Conservation (phyloP, 2,113 vertebrate genomes). For the Sakesphorus luctuosus region DNA sequence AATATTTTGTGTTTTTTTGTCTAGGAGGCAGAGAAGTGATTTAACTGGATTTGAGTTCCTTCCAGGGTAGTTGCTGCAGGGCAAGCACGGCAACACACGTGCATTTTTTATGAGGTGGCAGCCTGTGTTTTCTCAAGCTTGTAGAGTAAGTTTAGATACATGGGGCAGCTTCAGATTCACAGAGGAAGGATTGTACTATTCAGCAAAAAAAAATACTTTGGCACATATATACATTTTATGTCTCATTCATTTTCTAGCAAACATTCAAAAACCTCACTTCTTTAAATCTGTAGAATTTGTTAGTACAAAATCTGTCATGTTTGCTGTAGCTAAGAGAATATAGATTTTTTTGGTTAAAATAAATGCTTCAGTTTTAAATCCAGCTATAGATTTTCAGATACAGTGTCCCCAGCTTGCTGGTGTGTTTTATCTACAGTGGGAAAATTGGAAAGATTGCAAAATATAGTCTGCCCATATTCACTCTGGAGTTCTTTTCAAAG, state of each 20-base stretch:
- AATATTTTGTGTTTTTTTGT: neutral
- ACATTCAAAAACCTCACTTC: neutral
- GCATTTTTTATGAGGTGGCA: neutral
- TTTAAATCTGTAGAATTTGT: neutral
- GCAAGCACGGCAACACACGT: neutral
- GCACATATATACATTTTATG: neutral
- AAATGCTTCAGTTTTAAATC: neutral
- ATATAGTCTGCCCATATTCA: neutral
- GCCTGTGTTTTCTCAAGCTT: neutral
- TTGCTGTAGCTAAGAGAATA: neutral
- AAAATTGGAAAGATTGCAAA: neutral
- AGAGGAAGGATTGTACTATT: neutral
- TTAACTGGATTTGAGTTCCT: neutral
- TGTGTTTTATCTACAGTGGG: neutral
- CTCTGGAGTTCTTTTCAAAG: neutral
- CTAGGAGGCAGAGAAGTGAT: neutral
- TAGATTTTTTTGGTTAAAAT: neutral
- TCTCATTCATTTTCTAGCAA: neutral
- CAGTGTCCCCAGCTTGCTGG: neutral
- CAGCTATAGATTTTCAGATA: neutral
- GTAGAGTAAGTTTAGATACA: neutral
- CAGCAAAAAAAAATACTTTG: neutral
- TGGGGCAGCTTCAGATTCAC: neutral
- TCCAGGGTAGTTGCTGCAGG: neutral
- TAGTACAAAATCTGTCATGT: neutral